phyloP scores from a whole-genome alignment of 1,140 invertebrate species.

The Pseudomyrmex flavicornis region DNA sequence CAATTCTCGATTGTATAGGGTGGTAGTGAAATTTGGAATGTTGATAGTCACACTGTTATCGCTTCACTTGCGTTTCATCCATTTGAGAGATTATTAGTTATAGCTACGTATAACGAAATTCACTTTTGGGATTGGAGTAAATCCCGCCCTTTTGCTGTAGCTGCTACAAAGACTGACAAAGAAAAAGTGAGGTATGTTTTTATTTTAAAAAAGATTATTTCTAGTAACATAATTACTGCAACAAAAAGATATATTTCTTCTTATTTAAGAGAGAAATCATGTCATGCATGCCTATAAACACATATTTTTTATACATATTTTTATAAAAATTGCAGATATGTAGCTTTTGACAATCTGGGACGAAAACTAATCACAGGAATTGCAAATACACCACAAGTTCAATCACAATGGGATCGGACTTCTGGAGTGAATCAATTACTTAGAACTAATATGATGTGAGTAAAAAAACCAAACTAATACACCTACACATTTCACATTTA shows the following conservation, averaged over 20 bases:
- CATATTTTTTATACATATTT: neutral
- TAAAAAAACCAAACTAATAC: neutral
- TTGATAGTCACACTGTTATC: conserved; percentile 90
- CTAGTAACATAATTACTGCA: neutral
- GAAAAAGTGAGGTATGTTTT: conserved; percentile 90
- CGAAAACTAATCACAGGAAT: conserved; percentile 95
- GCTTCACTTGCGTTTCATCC: conserved; percentile 96
- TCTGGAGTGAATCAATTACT: conserved; percentile 75
- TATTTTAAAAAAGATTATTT: conserved; percentile 21
- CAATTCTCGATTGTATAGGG: conserved; percentile 86
- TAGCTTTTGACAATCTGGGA: conserved; percentile 93
- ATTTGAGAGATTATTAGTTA: conserved; percentile 91
- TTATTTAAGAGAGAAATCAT: neutral
- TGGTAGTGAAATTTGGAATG: conserved; percentile 93
- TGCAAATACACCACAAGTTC: conserved; percentile 87
- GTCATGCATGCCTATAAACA: no score
- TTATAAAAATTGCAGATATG: conserved; percentile 88
- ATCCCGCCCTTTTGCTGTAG: conserved; percentile 90
- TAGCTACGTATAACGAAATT: conserved; percentile 94
- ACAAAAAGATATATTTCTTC: neutral
- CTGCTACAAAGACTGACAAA: conserved; percentile 88
- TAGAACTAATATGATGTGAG: conserved; percentile 68
- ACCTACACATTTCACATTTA: neutral
- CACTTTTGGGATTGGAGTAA: conserved; percentile 96
- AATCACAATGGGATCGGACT: conserved; percentile 85